Base-by-base conservation (phyloP, 2,888 invertebrate species). In the Andrena marginata region DNA sequence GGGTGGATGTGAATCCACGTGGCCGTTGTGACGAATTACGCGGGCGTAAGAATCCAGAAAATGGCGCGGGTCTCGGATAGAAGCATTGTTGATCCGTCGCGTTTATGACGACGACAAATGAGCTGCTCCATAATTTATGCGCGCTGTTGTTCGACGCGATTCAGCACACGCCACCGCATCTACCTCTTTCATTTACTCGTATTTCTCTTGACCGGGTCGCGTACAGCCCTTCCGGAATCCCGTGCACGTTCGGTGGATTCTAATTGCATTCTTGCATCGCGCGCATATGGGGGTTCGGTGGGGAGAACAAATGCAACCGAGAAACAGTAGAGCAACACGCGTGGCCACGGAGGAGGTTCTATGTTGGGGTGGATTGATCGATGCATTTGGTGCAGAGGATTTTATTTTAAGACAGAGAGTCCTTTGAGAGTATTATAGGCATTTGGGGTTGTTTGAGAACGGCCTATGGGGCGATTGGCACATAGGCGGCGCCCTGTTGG, bases 181-280 rank as follows among this genome's bases (percentile, higher is more conserved):
- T 8, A 26, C 67, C 65, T 77, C 73, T 73, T 65, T 67, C 65
- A 42, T 67, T 67, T 31, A 31, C 73, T 51, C 69, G 69, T 68
- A 16, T 23, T 62, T 62, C 49, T 16, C 56, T 10, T 26, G 35
- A 20, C 48, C 31, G 6, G 48, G 4, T 8, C 35, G 29, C 35
- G 48, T 10, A 20, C 16, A 59, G 56, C 2, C 35, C 3, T 35
- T 29, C 8, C 64, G 64, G 48, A 29, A 64, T 26, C 13, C 48
- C 13, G 65, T 13, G 26, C 63, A 62, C 49, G 67, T 72, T 60
- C 54, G 67, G 23, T 23, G 64, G 70, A 76, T 65, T n/a, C 60
- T 70, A 63, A 75, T 78, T 75, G 76, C 75, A 78, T 75, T 78
- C 56, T 78, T 54, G 35, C 42, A 29, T 16, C n/a, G 29, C 31